Conservation (phyloP, 2,888 invertebrate genomes). For the Neoitamus cyanurus region DNA sequence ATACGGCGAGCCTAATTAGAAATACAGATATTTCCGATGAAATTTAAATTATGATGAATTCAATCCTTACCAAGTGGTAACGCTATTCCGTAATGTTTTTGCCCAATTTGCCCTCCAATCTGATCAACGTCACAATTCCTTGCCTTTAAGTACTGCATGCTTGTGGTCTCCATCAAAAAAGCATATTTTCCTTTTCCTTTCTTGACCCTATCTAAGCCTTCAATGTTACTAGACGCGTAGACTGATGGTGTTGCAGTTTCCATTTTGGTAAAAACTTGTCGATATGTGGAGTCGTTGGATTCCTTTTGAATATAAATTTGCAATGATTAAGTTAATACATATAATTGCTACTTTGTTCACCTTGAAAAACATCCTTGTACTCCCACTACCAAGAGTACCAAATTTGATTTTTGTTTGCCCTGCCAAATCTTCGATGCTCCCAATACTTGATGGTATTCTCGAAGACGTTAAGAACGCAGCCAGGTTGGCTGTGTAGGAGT, state of each 20-base stretch:
- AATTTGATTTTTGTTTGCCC: conserved; percentile 94
- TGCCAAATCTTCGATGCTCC: conserved; percentile 89
- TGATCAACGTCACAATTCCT: conserved; percentile 83
- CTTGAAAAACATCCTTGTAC: conserved; percentile 91
- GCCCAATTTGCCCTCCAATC: conserved; percentile 84
- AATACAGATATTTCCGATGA: not conserved
- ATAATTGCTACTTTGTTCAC: too few relatives aligned
- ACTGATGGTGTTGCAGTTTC: conserved; percentile 81
- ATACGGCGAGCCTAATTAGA: conserved; percentile 76
- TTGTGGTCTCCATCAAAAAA: conserved; percentile 96
- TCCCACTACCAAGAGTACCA: conserved; percentile 88
- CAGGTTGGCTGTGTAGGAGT: conserved; percentile 92
- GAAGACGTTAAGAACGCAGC: conserved; percentile 93
- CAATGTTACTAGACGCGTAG: conserved; percentile 80
- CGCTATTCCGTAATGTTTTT: conserved; percentile 94
- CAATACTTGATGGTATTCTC: conserved; percentile 88
- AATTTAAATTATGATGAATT: not conserved
- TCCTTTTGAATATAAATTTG: conserved; percentile 67
- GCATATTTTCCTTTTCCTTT: conserved; percentile 84
- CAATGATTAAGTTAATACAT: too few relatives aligned
- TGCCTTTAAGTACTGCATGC: conserved; percentile 89
- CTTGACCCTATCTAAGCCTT: conserved; percentile 85
- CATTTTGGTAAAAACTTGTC: conserved; percentile 93
- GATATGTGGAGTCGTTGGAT: conserved; percentile 86
- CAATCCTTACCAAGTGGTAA: conserved; percentile 80